phyloP scores from a whole-genome alignment of 2,113 vertebrate species.

The Lophotis ruficrista region DNA sequence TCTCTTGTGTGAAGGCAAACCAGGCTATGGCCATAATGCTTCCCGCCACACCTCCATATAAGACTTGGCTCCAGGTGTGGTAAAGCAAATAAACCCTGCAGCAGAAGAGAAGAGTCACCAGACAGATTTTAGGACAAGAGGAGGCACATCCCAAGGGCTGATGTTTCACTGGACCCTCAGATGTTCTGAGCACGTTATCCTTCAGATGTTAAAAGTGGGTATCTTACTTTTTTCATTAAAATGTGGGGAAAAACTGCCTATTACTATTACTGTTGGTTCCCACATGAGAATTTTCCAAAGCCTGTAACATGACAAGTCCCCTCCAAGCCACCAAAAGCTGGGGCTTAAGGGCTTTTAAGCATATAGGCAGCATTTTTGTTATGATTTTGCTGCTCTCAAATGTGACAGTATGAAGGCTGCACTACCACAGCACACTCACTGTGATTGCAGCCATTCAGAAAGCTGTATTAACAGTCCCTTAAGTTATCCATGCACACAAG shows the following conservation, averaged over 20 bases:
- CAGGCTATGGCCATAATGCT: conserved; percentile 88
- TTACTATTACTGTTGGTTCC: background rate
- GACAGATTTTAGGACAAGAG: background rate
- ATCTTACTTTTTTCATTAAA: background rate
- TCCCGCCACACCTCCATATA: conserved; percentile 90
- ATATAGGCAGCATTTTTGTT: background rate
- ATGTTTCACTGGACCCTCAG: background rate
- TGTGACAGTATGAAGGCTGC: background rate
- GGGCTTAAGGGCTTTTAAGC: background rate
- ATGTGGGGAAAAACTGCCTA: background rate
- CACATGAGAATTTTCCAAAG: background rate
- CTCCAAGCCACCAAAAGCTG: background rate
- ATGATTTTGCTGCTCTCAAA: background rate
- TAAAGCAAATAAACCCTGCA: conserved; percentile 96
- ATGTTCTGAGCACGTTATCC: background rate
- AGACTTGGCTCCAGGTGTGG: conserved; percentile 96
- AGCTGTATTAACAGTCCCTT: background rate
- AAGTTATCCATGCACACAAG: background rate
- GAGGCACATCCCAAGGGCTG: background rate
- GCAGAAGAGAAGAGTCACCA: conserved; percentile 14
- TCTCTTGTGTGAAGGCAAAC: conserved; percentile 97
- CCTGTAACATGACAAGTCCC: background rate
- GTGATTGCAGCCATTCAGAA: background rate
- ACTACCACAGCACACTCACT: background rate
- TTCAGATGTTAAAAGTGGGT: background rate